Evolutionary conservation across 2,797 vertebrate genomes (phyloP).

Genomic region (Fringilla coelebs): DNA sequence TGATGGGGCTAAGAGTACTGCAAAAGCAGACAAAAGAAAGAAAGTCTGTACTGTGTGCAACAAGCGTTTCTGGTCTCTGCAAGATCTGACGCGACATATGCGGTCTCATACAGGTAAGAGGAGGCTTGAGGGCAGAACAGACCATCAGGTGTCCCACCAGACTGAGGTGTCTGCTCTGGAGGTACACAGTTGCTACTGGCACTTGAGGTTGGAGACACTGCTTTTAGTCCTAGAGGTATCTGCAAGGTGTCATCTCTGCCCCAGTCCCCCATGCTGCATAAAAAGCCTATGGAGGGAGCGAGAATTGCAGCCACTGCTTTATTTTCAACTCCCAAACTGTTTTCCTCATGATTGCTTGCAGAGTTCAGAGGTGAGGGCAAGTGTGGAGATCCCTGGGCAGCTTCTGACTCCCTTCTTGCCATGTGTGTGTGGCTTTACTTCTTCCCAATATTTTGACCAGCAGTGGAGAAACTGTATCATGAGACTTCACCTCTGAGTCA

Average conservation of each 20-base stretch:
- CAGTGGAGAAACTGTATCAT: neutral
- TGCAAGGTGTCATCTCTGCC: neutral
- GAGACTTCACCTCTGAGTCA: neutral
- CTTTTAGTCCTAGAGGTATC: neutral
- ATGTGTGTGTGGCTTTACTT: rapidly evolving
- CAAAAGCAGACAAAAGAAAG: slow-evolving; percentile 94
- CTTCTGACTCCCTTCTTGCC: neutral
- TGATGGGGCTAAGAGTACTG: slow-evolving; percentile 65
- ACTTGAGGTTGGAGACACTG: neutral
- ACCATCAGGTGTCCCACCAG: neutral
- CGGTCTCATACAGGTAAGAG: slow-evolving; percentile 93
- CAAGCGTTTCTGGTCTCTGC: slow-evolving; percentile 97
- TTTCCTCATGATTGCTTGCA: neutral
- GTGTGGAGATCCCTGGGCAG: neutral
- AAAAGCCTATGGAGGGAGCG: neutral
- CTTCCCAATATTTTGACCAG: neutral
- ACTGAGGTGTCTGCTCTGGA: neutral
- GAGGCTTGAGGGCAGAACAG: slow-evolving; percentile 7
- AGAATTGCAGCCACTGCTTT: neutral
- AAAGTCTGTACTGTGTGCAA: slow-evolving; percentile 94
- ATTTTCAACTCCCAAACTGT: neutral
- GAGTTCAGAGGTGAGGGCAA: neutral
- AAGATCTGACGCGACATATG: slow-evolving; percentile 97
- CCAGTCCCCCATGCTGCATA: neutral
- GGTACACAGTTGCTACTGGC: neutral